Evolutionary conservation across 64 coral and sea anemone genomes (phyloP).

Genomic region (Porites australiensis): DNA sequence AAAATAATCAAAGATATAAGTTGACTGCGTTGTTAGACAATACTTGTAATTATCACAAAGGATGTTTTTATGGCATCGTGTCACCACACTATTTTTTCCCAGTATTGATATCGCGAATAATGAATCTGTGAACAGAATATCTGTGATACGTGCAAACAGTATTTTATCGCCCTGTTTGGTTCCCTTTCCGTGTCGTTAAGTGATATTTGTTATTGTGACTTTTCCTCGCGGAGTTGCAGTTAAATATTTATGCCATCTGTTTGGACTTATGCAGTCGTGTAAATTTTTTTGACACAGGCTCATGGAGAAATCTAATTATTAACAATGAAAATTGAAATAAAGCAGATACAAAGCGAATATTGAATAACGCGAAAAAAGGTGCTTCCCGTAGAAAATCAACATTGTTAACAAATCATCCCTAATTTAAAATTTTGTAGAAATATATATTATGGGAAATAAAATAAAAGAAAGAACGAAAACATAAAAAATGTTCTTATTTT

Average conservation of each 20-base stretch:
- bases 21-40: constrained; percentile 43
- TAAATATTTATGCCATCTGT: constrained; percentile 22
- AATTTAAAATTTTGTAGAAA: too few relatives aligned
- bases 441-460: too few relatives aligned
- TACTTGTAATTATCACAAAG: constrained; percentile 32
- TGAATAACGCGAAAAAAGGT: too few relatives aligned
- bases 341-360: too few relatives aligned
- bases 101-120: constrained; percentile 29
- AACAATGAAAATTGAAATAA: neutral
- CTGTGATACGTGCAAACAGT: constrained; percentile 27
- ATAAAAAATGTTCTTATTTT: too few relatives aligned
- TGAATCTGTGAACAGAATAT: constrained; percentile 48
- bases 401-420: too few relatives aligned
- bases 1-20: constrained; percentile 15
- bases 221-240: neutral
- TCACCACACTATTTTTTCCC: neutral
- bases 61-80: constrained; percentile 34
- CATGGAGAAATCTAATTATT: neutral
- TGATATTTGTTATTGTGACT: constrained; percentile 12
- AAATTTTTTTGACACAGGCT: neutral
- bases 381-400: too few relatives aligned
- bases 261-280: neutral
- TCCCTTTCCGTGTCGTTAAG: neutral
- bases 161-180: neutral
- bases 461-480: too few relatives aligned